Evolutionary conservation across 2,888 invertebrate species (phyloP).

Genomic region (Rhopalosiphum nymphaeae): DNA sequence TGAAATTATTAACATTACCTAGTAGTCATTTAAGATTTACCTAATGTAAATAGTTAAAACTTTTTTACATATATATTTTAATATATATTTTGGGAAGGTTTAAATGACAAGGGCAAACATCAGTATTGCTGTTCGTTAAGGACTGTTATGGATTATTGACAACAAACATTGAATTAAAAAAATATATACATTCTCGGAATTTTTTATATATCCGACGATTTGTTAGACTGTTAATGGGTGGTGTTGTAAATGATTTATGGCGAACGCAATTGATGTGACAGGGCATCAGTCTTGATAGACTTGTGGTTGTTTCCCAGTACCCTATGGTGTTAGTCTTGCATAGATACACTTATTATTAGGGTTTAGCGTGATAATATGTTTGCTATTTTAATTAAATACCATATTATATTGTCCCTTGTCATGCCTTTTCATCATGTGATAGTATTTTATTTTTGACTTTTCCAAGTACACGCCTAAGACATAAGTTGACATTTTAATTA

Average conservation of each 20-base stretch:
- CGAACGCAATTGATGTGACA: background rate
- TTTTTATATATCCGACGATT: background rate
- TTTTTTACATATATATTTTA: constrained; percentile 46
- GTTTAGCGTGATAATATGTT: constrained; percentile 7
- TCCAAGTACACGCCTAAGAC: constrained; percentile 61
- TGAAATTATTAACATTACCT: constrained; percentile 53
- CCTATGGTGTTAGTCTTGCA: constrained; percentile 25
- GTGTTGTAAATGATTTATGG: constrained; percentile 45
- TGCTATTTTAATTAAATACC: background rate
- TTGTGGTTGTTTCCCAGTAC: background rate
- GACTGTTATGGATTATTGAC: constrained; percentile 35
- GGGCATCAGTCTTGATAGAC: background rate
- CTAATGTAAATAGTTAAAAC: constrained; percentile 61
- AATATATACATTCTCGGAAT: constrained; percentile 25
- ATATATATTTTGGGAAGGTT: constrained; percentile 54
- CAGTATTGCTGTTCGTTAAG: constrained; percentile 13
- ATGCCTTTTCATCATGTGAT: constrained; percentile 62
- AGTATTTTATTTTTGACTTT: constrained; percentile 61
- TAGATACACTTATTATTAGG: constrained; percentile 22
- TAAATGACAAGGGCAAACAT: constrained; percentile 60
- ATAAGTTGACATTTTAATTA: constrained; percentile 56
- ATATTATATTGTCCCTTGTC: constrained; percentile 54
- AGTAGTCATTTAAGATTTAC: constrained; percentile 63
- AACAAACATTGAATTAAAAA: constrained; percentile 9
- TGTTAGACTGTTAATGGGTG: constrained; percentile 33